Evolutionary conservation across 2,888 invertebrate species (phyloP), one percentile per base, ranked within the genome.

Genomic region (Diaphora mendica): DNA sequence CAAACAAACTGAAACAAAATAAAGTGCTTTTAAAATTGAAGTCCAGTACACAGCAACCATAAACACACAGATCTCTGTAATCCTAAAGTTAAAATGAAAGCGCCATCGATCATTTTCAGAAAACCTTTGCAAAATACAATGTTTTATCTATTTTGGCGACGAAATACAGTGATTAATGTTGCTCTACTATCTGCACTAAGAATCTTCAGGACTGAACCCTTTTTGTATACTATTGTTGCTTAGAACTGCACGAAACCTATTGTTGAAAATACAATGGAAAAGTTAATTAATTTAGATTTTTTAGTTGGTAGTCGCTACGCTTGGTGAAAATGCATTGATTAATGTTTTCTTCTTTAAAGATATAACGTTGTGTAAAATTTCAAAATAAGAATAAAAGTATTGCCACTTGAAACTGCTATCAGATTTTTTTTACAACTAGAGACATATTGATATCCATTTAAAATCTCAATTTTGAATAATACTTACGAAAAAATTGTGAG

Each of bases 221-320:
- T 83, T 70, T 66, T 42, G 71, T 69, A 65, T 70, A 71, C 66
- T 67, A 76, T 79, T 75, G 75, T 90, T 90, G 89, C 88, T 87
- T 87, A 90, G 89, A 90, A n/a, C n/a, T n/a, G n/a, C n/a, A n/a
- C n/a, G 73, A 77, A 82, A 1, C 75, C 84, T 81, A 70, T 90
- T 90, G 90, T 89, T 82, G 39, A 69, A 66, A 78, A 83, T 84
- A 90, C 89, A 89, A 88, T 88, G 82, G 75, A 33, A 64, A 78
- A 83, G 84, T 86, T 81, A 86, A 90, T 90, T 88, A 87, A 85
- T 86, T 55, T 72, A 77, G 55, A 20, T 69, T 75, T 76, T 74
- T 72, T 78, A 59, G 20, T 67, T 72, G 72, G 8, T 59, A 55
- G 42, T 26, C 26, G 35, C 30, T 15, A 30, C 62, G 51, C n/a